phyloP scores from a whole-genome alignment of 2,888 invertebrate genomes.

The Antitype chi region DNA sequence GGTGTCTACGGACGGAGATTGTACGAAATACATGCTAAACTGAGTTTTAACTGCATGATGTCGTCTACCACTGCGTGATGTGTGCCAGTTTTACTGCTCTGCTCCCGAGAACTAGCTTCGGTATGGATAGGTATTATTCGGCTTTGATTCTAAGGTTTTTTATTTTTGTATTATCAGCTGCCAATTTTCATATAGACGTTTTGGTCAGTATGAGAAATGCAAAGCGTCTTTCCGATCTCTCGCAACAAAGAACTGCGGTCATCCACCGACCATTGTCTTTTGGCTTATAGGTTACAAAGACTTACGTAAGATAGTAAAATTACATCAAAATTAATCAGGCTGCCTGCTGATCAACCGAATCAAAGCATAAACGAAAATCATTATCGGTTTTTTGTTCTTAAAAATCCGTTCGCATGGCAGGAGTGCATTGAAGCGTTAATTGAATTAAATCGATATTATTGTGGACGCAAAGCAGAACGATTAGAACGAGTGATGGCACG shows the following conservation, averaged over 20 bases:
- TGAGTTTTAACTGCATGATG: constrained; percentile 37
- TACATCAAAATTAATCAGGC: constrained; percentile 57
- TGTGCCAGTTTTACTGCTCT: neutral
- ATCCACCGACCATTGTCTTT: neutral
- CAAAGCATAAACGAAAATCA: constrained; percentile 66
- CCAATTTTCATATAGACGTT: neutral
- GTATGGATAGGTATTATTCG: neutral
- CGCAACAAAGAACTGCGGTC: neutral
- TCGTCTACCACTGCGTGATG: constrained; percentile 20
- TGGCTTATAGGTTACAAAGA: neutral
- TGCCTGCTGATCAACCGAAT: constrained; percentile 59
- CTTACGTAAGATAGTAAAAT: constrained; percentile 29
- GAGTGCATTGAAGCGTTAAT: constrained; percentile 84
- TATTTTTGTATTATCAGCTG: neutral
- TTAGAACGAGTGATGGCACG: constrained; percentile 81
- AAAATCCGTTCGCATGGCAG: constrained; percentile 76
- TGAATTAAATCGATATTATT: constrained; percentile 86
- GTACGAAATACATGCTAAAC: constrained; percentile 1
- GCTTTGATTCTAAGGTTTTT: neutral
- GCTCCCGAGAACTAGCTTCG: neutral
- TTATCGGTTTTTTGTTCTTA: constrained; percentile 63
- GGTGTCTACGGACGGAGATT: constrained; percentile 32
- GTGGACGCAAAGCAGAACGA: constrained; percentile 80
- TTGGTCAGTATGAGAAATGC: neutral
- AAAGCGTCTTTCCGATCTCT: neutral